Percentiles rank a stretch among this genome's conserved stretches.
Evolutionary conservation across 2,797 vertebrate genomes (phyloP).

Genomic region (Sebastes jordani): DNA sequence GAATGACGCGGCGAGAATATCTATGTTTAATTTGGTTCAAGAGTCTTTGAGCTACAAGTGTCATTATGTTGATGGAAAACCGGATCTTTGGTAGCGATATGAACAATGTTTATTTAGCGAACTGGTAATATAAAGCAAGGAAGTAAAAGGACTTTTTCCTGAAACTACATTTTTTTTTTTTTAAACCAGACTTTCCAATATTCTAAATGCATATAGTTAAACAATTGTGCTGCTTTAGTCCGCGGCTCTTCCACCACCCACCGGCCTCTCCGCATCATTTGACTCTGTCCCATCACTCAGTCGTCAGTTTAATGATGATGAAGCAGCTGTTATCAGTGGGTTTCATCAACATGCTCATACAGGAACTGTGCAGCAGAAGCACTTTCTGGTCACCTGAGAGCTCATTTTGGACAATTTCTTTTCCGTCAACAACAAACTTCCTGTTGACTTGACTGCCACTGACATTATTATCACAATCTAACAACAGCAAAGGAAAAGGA

Average conservation of each 20-base stretch:
- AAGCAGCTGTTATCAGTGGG: slow-evolving; percentile 17
- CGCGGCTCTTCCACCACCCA: background rate
- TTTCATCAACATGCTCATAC: slow-evolving; percentile 1
- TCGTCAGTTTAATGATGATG: background rate
- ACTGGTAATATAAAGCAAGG: background rate
- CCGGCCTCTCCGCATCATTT: background rate
- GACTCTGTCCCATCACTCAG: background rate
- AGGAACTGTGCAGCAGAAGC: background rate
- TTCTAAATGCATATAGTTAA: background rate
- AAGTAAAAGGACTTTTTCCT: no score
- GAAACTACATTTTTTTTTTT: background rate
- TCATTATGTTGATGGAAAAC: background rate
- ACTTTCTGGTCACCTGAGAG: slow-evolving; percentile 38
- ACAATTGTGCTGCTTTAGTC: background rate
- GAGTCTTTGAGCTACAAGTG: background rate
- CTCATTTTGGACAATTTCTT: slow-evolving; percentile 19
- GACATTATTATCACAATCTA: background rate
- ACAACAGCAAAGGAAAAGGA: background rate
- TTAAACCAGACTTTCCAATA: background rate
- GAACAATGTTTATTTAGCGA: background rate
- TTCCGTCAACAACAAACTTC: slow-evolving; percentile 23
- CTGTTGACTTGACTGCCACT: background rate
- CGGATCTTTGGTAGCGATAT: background rate
- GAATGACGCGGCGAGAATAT: background rate
- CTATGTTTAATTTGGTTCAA: background rate